These are phyloP conservation scores for Xyliphius kryptos DNA, from an alignment of 2,113 vertebrate species.

Conservation along the genomic window DNA sequence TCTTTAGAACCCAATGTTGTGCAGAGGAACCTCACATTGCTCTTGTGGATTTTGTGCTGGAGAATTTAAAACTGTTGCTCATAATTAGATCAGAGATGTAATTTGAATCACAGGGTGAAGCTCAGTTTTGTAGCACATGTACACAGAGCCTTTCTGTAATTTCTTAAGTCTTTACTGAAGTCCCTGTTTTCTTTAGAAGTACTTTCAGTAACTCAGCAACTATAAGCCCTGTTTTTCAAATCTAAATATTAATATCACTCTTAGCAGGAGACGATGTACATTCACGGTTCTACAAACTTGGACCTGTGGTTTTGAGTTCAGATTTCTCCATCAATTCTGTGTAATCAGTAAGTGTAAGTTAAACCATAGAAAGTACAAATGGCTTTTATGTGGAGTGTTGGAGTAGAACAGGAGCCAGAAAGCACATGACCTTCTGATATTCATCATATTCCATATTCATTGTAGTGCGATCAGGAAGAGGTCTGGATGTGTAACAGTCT, in stretches of 20 bases:
- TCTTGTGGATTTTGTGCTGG: background rate
- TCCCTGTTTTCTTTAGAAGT: no score
- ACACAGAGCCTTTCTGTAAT: background rate
- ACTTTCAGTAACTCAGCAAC: no score
- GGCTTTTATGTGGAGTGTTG: conserved; percentile 22
- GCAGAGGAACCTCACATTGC: conserved; percentile 8
- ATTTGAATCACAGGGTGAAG: conserved; percentile 23
- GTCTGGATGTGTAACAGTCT: background rate
- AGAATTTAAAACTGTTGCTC: conserved; percentile 2
- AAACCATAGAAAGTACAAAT: conserved; percentile 26
- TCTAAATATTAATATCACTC: no score
- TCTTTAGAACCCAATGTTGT: background rate
- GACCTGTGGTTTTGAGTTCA: conserved; percentile 15
- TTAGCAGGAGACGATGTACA: no score
- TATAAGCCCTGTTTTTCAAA: no score
- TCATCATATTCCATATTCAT: background rate
- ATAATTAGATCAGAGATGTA: conserved; percentile 38
- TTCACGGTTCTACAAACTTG: background rate
- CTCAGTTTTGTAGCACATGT: background rate
- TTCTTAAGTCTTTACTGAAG: no score
- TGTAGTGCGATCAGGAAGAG: background rate
- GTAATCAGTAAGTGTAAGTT: conserved; percentile 1
- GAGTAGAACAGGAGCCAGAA: conserved; percentile 24
- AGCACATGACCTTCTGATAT: conserved; percentile 9
- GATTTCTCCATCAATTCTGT: background rate